Evolutionary conservation across 2,797 vertebrate genomes (phyloP).

Genomic region (Lerista edwardsae): DNA sequence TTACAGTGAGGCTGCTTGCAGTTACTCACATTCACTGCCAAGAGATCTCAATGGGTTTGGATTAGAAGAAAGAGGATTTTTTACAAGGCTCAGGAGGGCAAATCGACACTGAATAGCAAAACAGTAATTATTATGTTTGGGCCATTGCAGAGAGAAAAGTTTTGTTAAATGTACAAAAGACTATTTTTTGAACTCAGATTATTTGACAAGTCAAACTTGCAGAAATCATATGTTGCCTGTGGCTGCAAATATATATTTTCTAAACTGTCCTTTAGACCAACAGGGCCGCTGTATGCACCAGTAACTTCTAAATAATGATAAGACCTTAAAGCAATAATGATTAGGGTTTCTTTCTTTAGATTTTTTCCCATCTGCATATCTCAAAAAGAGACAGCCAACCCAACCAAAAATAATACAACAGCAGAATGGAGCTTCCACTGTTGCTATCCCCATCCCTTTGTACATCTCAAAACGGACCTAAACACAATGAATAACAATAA

Average conservation of each 20-base stretch:
- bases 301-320: slow-evolving; percentile 9
- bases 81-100: slow-evolving; percentile 41
- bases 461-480: too few relatives aligned
- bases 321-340: slow-evolving; percentile 18
- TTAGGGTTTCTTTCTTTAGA: background rate
- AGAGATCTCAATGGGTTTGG: slow-evolving; percentile 55
- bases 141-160: slow-evolving; percentile 28
- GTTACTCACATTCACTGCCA: slow-evolving; percentile 60
- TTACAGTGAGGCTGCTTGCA: slow-evolving; percentile 61
- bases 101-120: slow-evolving; percentile 54
- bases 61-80: slow-evolving; percentile 56
- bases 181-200: slow-evolving; percentile 1
- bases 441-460: too few relatives aligned
- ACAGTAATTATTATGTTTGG: slow-evolving; percentile 48
- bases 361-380: background rate
- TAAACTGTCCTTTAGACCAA: slow-evolving; percentile 41
- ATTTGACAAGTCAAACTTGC: slow-evolving; percentile 34
- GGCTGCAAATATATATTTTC: slow-evolving; percentile 38
- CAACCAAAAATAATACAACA: background rate
- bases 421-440: too few relatives aligned
- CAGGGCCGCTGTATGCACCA: slow-evolving; percentile 35
- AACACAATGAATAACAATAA: too few relatives aligned
- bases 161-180: slow-evolving; percentile 26
- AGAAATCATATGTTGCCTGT: slow-evolving; percentile 31
- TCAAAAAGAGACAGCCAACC: background rate